Evolutionary conservation across 2,888 invertebrate species (phyloP).

Genomic region (Tenthredo scrophulariae): DNA sequence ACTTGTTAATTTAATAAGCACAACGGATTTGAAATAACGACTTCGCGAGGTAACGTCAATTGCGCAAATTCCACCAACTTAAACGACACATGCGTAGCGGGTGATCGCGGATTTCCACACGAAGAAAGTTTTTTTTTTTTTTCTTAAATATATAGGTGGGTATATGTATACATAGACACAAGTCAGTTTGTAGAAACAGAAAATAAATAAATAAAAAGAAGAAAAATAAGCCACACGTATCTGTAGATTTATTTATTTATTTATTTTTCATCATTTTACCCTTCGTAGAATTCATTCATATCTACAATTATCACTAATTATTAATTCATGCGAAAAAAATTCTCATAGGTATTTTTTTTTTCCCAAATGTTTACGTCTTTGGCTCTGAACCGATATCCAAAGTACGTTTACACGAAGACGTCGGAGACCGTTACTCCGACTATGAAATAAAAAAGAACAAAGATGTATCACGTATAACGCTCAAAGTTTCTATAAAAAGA

Average conservation of each 20-base stretch:
- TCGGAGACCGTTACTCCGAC: constrained; percentile 3
- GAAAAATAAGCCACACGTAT: not conserved
- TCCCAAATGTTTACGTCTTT: not conserved
- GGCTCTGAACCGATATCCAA: not conserved
- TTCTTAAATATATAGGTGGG: not conserved
- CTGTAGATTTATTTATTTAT: not conserved
- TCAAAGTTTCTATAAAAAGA: not conserved
- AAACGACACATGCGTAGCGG: not conserved
- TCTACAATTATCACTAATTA: not conserved
- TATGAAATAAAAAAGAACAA: not conserved
- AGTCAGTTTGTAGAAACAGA: not conserved
- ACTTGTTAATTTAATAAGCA: constrained; percentile 55
- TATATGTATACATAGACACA: not conserved
- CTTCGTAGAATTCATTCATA: not conserved
- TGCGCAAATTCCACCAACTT: constrained; percentile 43
- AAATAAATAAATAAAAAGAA: not conserved
- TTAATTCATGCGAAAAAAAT: not conserved
- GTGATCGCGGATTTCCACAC: constrained; percentile 22
- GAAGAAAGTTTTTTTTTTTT: constrained; percentile 7
- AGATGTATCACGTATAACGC: too few relatives aligned
- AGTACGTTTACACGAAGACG: not conserved
- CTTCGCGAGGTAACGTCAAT: constrained; percentile 54
- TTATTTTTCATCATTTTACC: not conserved
- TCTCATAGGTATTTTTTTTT: not conserved
- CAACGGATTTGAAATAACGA: constrained; percentile 46